Evolutionary conservation across 2,797 vertebrate species (phyloP).

Genomic region (Anabacerthia variegaticeps): DNA sequence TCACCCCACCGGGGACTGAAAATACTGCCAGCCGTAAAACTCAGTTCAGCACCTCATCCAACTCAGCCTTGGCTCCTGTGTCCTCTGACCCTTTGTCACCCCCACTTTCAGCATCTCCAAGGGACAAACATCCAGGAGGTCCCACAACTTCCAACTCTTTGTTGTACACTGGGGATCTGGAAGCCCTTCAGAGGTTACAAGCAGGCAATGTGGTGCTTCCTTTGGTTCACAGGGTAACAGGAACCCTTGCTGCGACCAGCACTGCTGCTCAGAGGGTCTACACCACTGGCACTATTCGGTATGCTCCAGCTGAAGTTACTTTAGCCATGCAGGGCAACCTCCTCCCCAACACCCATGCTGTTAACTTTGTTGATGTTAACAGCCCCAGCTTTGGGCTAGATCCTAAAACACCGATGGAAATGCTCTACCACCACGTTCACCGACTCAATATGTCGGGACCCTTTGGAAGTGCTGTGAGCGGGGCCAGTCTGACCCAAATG

Average conservation of each 20-base stretch:
- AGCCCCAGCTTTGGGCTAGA: constrained; percentile 92
- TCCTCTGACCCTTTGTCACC: constrained; percentile 93
- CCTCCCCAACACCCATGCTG: constrained; percentile 89
- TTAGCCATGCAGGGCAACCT: constrained; percentile 97
- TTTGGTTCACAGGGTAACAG: constrained; percentile 93
- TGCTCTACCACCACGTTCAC: constrained; percentile 99
- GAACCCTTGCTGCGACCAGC: constrained; percentile 89
- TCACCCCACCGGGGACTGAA: constrained; percentile 93
- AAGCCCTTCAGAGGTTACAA: constrained; percentile 95
- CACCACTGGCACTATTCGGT: constrained; percentile 98
- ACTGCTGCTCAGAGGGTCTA: constrained; percentile 93
- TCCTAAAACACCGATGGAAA: constrained; percentile 99
- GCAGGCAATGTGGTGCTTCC: constrained; percentile 94
- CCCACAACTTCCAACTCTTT: constrained; percentile 90
- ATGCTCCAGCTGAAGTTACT: constrained; percentile 96
- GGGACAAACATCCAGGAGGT: constrained; percentile 93
- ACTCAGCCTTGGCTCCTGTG: constrained; percentile 85
- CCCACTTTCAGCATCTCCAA: constrained; percentile 96
- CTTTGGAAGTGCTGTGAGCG: constrained; percentile 84
- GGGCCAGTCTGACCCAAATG: constrained; percentile 91
- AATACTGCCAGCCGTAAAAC: constrained; percentile 88
- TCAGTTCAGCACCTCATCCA: constrained; percentile 84
- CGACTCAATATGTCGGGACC: constrained; percentile 96
- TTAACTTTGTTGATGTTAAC: constrained; percentile 97
- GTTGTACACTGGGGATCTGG: constrained; percentile 94